Conservation (phyloP, 37 sponge, comb jelly and placozoan species). For the Haliclona indistincta region DNA sequence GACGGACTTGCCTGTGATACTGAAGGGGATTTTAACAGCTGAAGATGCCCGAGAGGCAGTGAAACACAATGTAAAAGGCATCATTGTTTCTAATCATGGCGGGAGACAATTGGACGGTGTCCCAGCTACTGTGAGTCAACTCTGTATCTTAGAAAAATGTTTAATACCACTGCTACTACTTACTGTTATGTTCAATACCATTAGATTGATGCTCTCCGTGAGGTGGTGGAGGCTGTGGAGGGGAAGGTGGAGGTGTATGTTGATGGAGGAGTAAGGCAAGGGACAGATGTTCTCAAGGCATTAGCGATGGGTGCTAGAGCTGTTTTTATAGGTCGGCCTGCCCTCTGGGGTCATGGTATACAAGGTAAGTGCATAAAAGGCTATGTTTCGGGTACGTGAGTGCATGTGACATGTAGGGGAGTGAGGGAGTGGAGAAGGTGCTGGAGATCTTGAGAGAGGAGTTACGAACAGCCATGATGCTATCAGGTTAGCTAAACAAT, state of each 20-base stretch:
- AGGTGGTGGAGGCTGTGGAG: conserved; percentile 76
- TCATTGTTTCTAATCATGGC: conserved; percentile 94
- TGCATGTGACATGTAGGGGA: conserved; percentile 28
- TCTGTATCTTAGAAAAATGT: background rate
- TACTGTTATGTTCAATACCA: background rate
- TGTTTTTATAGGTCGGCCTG: conserved; percentile 89
- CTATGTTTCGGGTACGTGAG: background rate
- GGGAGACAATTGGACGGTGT: conserved; percentile 91
- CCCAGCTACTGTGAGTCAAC: conserved; percentile 73
- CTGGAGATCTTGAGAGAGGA: conserved; percentile 77
- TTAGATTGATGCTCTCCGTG: conserved; percentile 83
- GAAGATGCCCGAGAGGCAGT: conserved; percentile 86
- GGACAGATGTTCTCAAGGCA: conserved; percentile 91
- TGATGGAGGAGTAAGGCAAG: conserved; percentile 90
- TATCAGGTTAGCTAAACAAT: too few relatives aligned
- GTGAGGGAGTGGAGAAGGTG: conserved; percentile 74
- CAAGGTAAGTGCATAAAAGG: conserved; percentile 28
- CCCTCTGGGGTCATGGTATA: conserved; percentile 88
- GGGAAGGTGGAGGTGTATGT: conserved; percentile 76
- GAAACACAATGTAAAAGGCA: conserved; percentile 61
- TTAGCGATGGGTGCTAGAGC: conserved; percentile 88
- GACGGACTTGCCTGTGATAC: conserved; percentile 69
- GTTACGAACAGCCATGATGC: conserved; percentile 66
- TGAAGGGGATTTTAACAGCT: conserved; percentile 87
- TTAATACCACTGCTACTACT: background rate